phyloP scores from a whole-genome alignment of 2,888 invertebrate genomes.

The Aphelenchoides bicaudatus region DNA sequence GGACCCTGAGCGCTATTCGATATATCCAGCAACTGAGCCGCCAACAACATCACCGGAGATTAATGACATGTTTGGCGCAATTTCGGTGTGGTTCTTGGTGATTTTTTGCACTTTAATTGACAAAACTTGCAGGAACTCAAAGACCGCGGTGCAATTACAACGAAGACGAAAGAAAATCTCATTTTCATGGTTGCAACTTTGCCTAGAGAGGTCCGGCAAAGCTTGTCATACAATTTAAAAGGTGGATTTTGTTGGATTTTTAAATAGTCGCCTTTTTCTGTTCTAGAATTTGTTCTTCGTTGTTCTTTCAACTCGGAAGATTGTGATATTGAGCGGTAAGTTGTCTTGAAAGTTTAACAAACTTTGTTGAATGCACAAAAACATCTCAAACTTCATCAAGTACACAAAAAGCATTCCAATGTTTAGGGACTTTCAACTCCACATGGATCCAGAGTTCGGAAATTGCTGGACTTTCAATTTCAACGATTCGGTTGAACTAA shows the following conservation, averaged over 20 bases:
- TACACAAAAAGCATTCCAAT: not conserved
- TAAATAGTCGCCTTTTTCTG: no score
- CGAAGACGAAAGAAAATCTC: conserved; percentile 57
- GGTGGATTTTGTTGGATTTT: no score
- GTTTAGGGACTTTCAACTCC: conserved; percentile 59
- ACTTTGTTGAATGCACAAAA: conserved; percentile 24
- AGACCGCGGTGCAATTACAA: conserved; percentile 59
- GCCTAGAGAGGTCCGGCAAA: conserved; percentile 44
- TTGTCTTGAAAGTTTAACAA: no score
- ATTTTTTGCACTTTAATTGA: conserved; percentile 16
- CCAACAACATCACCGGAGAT: conserved; percentile 42
- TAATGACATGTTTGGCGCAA: conserved; percentile 49
- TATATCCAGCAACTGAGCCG: conserved; percentile 52
- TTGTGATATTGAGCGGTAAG: conserved; percentile 49
- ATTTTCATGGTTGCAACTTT: conserved; percentile 58
- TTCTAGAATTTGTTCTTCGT: conserved; percentile 59
- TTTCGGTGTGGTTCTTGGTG: conserved; percentile 22
- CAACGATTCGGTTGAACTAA: conserved; percentile 55
- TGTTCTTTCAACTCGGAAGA: conserved; percentile 60
- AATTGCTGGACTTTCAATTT: conserved; percentile 61
- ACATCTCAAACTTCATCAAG: conserved; percentile 16
- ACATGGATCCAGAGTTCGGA: conserved; percentile 60
- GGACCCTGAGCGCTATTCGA: conserved; percentile 56
- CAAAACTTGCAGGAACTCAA: conserved; percentile 43
- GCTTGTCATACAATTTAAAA: conserved; percentile 52